Percentiles rank a stretch among this genome's conserved stretches.
Conservation (phyloP, 2,888 invertebrate genomes). For the Synergus laeviventris region DNA sequence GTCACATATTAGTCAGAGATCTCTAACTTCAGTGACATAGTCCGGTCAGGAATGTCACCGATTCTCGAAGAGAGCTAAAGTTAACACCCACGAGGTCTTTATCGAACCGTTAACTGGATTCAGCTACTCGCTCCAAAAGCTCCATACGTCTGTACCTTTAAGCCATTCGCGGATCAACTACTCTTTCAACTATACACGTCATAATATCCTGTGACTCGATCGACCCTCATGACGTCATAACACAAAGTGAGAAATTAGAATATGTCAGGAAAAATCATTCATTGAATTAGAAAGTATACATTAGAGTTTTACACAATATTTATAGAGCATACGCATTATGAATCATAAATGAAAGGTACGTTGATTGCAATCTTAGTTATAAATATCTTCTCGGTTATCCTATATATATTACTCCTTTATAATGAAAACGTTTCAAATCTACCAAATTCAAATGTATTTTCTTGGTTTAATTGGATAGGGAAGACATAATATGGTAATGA, state of each 20-base stretch:
- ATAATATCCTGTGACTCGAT: neutral
- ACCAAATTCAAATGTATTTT: no score
- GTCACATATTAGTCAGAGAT: slow-evolving; percentile 48
- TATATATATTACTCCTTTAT: no score
- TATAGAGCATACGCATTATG: neutral
- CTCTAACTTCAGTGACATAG: slow-evolving; percentile 55
- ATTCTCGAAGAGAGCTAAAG: slow-evolving; percentile 50
- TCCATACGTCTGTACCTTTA: no score
- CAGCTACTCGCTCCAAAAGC: neutral
- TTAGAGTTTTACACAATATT: neutral
- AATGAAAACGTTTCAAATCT: no score
- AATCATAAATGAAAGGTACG: neutral
- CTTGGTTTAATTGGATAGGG: no score
- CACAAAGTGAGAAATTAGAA: neutral
- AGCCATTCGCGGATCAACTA: neutral
- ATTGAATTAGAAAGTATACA: neutral
- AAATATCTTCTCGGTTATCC: neutral
- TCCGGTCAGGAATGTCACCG: slow-evolving; percentile 57
- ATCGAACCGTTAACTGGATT: slow-evolving; percentile 15
- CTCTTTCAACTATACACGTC: neutral
- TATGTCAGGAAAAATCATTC: neutral
- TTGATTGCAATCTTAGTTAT: neutral
- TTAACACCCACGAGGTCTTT: slow-evolving; percentile 30
- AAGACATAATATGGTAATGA: no score
- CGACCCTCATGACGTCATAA: slow-evolving; percentile 4